A percentile compares a stretch with the other conserved stretches of the same genome.
Conservation (phyloP, 1,140 invertebrate species). For the Temnothorax longispinosus region DNA sequence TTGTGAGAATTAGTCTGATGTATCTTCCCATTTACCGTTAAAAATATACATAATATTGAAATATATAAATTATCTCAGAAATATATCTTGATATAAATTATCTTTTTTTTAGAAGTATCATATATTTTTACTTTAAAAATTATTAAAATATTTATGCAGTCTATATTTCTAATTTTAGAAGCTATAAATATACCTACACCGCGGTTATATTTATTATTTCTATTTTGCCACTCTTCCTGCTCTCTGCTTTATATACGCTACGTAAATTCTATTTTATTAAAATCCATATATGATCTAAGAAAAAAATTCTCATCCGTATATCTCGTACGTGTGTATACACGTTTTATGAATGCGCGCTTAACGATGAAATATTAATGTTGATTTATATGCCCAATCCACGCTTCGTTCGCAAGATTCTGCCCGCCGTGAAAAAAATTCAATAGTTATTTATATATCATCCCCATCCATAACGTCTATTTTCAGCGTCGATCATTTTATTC, state of each 20-base stretch:
- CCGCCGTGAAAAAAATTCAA: neutral
- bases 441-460: slow-evolving; percentile 7
- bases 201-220: neutral
- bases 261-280: slow-evolving; percentile 1
- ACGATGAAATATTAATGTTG: slow-evolving; percentile 23
- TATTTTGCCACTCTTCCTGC: neutral
- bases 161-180: neutral
- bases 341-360: neutral
- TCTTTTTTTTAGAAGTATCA: neutral
- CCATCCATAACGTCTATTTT: neutral
- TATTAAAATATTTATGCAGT: neutral
- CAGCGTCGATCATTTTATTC: neutral
- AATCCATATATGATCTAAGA: neutral
- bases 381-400: neutral
- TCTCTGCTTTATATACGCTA: neutral
- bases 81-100: neutral
- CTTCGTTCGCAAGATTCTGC: neutral
- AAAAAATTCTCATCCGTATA: neutral
- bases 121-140: neutral
- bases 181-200: neutral
- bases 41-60: neutral
- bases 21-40: neutral
- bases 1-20: neutral
- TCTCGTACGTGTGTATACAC: neutral
- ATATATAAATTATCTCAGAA: neutral